These are phyloP conservation scores for Sparidentex hasta DNA, from an alignment of 2,797 vertebrate genomes.

Conservation along the genomic window DNA sequence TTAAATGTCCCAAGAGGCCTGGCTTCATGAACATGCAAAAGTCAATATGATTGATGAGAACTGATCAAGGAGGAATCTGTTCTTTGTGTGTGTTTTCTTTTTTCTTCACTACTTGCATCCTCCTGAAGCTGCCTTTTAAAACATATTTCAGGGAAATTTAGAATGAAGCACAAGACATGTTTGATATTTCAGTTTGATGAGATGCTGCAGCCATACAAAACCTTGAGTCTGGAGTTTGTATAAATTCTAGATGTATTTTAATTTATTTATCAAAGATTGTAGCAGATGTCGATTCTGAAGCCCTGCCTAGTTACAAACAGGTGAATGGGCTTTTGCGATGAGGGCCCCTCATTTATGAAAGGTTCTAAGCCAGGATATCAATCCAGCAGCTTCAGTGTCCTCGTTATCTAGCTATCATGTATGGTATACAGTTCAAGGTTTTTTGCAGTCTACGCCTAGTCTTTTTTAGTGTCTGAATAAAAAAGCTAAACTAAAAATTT, in stretches of 20 bases:
- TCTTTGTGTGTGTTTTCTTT: not conserved
- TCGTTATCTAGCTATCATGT: too few relatives aligned
- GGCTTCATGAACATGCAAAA: not conserved
- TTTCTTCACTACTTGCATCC: not conserved
- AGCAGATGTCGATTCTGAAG: not conserved
- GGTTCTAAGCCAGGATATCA: too few relatives aligned
- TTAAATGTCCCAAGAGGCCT: not conserved
- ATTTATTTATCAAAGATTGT: not conserved
- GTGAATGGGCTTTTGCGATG: too few relatives aligned
- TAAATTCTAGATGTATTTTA: not conserved
- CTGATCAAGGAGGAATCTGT: not conserved
- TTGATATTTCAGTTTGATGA: too few relatives aligned
- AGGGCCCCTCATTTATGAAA: too few relatives aligned
- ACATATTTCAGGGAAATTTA: too few relatives aligned
- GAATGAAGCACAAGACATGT: too few relatives aligned
- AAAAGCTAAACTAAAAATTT: not conserved
- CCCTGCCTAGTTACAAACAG: too few relatives aligned
- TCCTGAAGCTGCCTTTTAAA: not conserved
- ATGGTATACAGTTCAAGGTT: not conserved
- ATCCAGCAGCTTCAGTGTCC: too few relatives aligned
- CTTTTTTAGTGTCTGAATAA: not conserved
- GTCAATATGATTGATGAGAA: slow-evolving; percentile 23
- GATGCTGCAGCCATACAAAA: not conserved
- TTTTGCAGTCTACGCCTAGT: not conserved
- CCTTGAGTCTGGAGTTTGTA: not conserved